Evolutionary conservation across 2,888 invertebrate genomes (phyloP).

Genomic region (Limenitis camilla): DNA sequence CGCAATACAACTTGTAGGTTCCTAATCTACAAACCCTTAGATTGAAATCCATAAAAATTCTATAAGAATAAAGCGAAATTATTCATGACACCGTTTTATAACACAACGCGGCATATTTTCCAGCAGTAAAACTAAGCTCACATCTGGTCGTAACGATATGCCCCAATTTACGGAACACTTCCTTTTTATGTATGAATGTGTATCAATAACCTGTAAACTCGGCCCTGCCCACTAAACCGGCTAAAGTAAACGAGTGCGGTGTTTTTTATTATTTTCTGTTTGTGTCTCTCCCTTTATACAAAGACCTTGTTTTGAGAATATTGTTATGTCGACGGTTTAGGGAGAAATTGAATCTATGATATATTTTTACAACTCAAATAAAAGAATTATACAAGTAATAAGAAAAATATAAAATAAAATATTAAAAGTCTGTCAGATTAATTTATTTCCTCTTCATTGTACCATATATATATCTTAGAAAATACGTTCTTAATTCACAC

Average conservation of each 20-base stretch:
- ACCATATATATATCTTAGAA: too few relatives aligned
- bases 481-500: too few relatives aligned
- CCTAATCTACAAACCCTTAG: neutral
- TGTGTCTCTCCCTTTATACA: neutral
- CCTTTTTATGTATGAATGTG: conserved; percentile 39
- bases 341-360: too few relatives aligned
- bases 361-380: too few relatives aligned
- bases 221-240: conserved; percentile 1
- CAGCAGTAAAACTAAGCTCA: conserved; percentile 9
- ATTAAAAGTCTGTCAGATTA: too few relatives aligned
- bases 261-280: conserved; percentile 2
- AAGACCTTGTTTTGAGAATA: neutral
- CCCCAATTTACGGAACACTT: conserved; percentile 34
- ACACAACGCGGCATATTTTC: neutral
- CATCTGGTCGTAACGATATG: conserved; percentile 9
- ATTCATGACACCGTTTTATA: conserved; percentile 6
- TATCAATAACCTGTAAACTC: conserved; percentile 33
- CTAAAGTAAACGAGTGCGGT: neutral
- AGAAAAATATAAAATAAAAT: too few relatives aligned
- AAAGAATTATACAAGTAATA: too few relatives aligned
- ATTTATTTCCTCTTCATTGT: too few relatives aligned
- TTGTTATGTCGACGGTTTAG: neutral
- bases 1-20: too few relatives aligned
- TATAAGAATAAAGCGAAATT: neutral
- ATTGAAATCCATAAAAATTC: neutral